Conservation (phyloP, 2,113 vertebrate genomes). For the Arizona elegans region DNA sequence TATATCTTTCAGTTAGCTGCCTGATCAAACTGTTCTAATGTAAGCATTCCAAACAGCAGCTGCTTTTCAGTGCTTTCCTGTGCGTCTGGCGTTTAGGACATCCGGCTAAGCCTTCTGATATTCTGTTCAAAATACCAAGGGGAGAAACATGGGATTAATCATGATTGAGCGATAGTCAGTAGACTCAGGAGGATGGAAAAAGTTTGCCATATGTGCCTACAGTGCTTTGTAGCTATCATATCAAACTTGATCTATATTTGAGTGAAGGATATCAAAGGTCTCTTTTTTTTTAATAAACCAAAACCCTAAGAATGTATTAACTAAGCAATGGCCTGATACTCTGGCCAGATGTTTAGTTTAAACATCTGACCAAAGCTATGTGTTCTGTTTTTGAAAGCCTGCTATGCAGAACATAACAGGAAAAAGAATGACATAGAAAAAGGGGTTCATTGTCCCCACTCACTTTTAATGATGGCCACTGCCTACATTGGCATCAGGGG, state of each 20-base stretch:
- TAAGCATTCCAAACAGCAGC: slow-evolving; percentile 56
- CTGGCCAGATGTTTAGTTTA: neutral
- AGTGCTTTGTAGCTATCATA: neutral
- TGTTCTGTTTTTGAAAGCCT: neutral
- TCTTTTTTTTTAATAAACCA: neutral
- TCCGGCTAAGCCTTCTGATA: slow-evolving; percentile 52
- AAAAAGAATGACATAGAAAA: neutral
- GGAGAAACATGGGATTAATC: slow-evolving; percentile 56
- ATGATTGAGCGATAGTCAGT: slow-evolving; percentile 44
- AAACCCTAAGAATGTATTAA: neutral
- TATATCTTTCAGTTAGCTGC: slow-evolving; percentile 45
- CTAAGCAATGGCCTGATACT: neutral
- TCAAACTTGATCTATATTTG: neutral
- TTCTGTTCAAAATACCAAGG: slow-evolving; percentile 58
- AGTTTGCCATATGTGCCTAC: neutral
- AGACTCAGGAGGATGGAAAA: neutral
- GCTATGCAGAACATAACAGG: neutral
- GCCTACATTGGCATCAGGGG: neutral
- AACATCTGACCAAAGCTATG: neutral
- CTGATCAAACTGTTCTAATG: slow-evolving; percentile 60
- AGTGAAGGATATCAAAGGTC: neutral
- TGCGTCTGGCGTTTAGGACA: slow-evolving; percentile 62
- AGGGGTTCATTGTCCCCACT: neutral
- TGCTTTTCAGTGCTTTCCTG: slow-evolving; percentile 56
- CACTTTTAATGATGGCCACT: neutral